Conservation (phyloP, 2,797 vertebrate genomes). For the Botia kubotai region DNA sequence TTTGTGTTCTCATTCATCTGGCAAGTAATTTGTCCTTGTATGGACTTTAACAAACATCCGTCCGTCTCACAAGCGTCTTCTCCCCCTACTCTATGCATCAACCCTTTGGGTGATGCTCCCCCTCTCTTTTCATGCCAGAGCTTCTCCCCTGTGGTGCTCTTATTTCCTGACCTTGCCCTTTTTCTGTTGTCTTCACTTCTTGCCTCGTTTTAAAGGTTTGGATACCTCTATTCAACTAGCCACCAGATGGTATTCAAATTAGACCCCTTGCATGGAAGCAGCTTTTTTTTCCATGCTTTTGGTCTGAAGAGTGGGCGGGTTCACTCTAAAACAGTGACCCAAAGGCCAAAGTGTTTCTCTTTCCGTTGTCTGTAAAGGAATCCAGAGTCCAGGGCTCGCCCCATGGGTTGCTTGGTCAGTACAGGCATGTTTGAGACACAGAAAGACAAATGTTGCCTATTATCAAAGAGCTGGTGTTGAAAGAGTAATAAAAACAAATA, state of each 20-base stretch:
- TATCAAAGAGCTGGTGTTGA: conserved; percentile 5
- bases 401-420: not conserved
- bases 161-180: conserved; percentile 46
- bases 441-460: too few species aligned
- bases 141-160: conserved; percentile 21
- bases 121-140: conserved; percentile 27
- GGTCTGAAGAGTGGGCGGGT: conserved; percentile 20
- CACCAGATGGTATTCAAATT: conserved; percentile 74
- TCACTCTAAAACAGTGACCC: conserved; percentile 52
- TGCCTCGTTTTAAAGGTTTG: conserved; percentile 60
- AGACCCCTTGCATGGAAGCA: conserved; percentile 55
- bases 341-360: conserved; percentile 24
- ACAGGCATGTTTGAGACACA: not conserved
- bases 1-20: not conserved
- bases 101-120: conserved; percentile 6
- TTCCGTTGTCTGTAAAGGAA: conserved; percentile 41
- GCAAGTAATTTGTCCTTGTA: conserved; percentile 22
- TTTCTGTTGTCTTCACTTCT: conserved; percentile 43
- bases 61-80: not conserved
- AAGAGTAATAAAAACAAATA: not conserved
- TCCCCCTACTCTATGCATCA: conserved; percentile 11
- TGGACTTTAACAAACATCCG: conserved; percentile 27
- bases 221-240: conserved; percentile 66
- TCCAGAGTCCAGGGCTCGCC: conserved; percentile 15
- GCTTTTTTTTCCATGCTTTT: conserved; percentile 63